Evolutionary conservation across 2,113 vertebrate genomes (phyloP).

Genomic region (Terrapene triunguis): DNA sequence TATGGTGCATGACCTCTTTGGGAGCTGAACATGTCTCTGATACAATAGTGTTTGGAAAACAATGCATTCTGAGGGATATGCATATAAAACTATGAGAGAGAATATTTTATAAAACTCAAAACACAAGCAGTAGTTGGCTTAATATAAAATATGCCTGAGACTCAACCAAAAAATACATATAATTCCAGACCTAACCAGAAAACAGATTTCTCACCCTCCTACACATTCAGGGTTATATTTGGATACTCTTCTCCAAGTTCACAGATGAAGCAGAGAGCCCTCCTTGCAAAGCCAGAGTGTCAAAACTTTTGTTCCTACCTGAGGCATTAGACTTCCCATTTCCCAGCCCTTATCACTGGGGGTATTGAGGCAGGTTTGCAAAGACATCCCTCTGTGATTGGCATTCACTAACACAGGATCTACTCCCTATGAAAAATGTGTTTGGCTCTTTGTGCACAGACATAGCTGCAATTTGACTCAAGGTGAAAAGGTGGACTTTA

Average conservation of each 20-base stretch:
- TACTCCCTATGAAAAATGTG: fast-evolving
- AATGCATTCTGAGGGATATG: fast-evolving
- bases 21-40: neutral
- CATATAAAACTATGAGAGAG: neutral
- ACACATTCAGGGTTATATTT: neutral
- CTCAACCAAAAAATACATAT: neutral
- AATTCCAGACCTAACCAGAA: neutral
- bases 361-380: neutral
- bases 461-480: neutral
- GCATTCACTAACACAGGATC: neutral
- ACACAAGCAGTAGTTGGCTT: neutral
- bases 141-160: neutral
- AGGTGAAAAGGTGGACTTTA: neutral
- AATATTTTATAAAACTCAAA: neutral
- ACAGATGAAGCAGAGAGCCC: neutral
- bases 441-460: neutral
- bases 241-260: neutral
- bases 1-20: neutral
- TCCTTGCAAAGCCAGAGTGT: neutral
- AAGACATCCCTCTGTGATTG: neutral
- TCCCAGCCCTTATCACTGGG: neutral
- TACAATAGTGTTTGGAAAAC: neutral
- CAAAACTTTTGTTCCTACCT: neutral
- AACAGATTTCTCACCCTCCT: neutral
- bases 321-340: neutral